phyloP scores from a whole-genome alignment of 2,888 invertebrate genomes.

The Maniola hyperantus region DNA sequence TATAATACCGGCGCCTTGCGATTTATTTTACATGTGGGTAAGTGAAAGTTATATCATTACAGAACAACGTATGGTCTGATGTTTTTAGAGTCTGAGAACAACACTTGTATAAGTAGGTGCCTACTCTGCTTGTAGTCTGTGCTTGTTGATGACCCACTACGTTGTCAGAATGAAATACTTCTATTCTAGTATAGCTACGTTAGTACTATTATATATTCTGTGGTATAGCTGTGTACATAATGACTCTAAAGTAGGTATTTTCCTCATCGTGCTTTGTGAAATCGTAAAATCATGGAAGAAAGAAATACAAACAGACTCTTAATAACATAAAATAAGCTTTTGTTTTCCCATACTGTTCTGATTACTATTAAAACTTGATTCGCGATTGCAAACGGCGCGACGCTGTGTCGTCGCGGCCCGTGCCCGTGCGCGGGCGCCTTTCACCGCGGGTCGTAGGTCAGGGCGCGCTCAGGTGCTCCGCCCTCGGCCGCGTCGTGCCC shows the following conservation, averaged over 20 bases:
- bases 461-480: slow-evolving; percentile 82
- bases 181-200: background rate
- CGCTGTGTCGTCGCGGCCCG: slow-evolving; percentile 65
- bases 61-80: slow-evolving; percentile 54
- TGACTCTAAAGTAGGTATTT: background rate
- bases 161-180: background rate
- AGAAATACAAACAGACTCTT: background rate
- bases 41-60: slow-evolving; percentile 77
- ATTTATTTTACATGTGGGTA: slow-evolving; percentile 68
- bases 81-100: slow-evolving; percentile 40
- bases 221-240: background rate
- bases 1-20: slow-evolving; percentile 64
- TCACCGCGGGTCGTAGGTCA: slow-evolving; percentile 82
- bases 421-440: slow-evolving; percentile 73
- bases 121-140: background rate
- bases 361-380: slow-evolving; percentile 55
- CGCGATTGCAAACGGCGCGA: slow-evolving; percentile 60
- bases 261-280: background rate
- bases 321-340: slow-evolving; percentile 8
- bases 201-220: too few species aligned
- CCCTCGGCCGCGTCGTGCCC: slow-evolving; percentile 59
- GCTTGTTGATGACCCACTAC: background rate
- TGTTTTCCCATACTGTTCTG: slow-evolving; percentile 23
- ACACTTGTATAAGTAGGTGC: background rate
- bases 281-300: background rate